Evolutionary conservation across 2,888 invertebrate species (phyloP), one percentile per base, ranked within the genome.

Genomic region (Sphecodes monilicornis): DNA sequence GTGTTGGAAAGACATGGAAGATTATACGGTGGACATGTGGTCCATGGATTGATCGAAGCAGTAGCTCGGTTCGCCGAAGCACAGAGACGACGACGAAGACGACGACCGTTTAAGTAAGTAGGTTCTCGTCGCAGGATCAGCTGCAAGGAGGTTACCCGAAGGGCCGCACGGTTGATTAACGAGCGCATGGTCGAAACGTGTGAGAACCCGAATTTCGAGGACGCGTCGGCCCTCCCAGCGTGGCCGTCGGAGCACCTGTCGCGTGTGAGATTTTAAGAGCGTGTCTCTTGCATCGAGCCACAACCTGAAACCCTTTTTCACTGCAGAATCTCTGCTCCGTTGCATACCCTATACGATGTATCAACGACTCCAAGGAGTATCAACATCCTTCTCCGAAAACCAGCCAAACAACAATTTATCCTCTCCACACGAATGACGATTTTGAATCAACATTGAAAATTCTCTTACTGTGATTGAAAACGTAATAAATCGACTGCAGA

Each of bases 141-240:
- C 66, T 54, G 80, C 78, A 77, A 83, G 57, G 81, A 84, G 78
- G 81, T 86, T 84, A 78, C 72, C 73, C 79, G 80, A 79, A 80
- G 76, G 81, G 78, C 82, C 75, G 43, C 78, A 78, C 80, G 84
- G 72, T 78, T 85, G 83, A 86, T 88, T 88, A 88, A 88, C 88
- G 88, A 88, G 82, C 81, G 78, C 75, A 83, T 85, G 78, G 79
- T 78, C 80, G 81, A 80, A 86, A 89, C 82, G 85, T 82, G 81
- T 80, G 86, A 88, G 88, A 82, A 70, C 78, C 75, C 77, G 77
- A 86, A 83, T 82, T 85, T 86, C 85, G 83, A 77, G 83, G 82
- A 81, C 80, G 57, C 85, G 70, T 50, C 73, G 74, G 86, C 77
- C 88, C 86, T 79, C 86, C 85, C 83, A 88, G 72, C 81, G 83